Evolutionary conservation across 2,797 vertebrate genomes (phyloP).

Genomic region (Pitangus sulphuratus): DNA sequence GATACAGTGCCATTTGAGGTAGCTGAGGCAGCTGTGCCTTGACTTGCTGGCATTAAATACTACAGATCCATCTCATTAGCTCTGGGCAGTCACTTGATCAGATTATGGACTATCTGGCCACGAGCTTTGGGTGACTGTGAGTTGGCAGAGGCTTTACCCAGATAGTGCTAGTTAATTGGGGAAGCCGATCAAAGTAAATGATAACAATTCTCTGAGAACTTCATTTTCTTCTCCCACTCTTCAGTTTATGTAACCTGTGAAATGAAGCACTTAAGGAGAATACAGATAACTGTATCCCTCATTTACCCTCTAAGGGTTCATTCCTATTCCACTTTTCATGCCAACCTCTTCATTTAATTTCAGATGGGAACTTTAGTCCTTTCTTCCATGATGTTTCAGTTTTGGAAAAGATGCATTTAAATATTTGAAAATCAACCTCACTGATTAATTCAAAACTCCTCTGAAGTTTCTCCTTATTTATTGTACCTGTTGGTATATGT

Average conservation of each 20-base stretch:
- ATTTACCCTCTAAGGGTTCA: neutral
- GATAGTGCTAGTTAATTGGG: neutral
- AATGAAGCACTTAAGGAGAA: neutral
- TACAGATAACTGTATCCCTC: neutral
- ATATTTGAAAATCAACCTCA: neutral
- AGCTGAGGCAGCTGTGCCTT: neutral
- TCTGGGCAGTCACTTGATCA: constrained; percentile 30
- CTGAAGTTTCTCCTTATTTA: neutral
- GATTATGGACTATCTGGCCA: constrained; percentile 46
- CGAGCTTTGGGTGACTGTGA: neutral
- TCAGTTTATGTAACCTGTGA: constrained; percentile 7
- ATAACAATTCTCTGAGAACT: neutral
- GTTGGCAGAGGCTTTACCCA: neutral
- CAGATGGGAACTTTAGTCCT: neutral
- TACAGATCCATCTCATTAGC: constrained; percentile 60
- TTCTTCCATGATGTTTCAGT: neutral
- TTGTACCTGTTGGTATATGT: neutral
- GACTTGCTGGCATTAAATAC: constrained; percentile 21
- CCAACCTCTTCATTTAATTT: constrained; percentile 7
- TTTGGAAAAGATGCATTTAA: neutral
- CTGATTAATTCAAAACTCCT: neutral
- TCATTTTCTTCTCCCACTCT: neutral
- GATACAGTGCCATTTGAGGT: constrained; percentile 4
- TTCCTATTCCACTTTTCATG: neutral
- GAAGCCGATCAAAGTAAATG: constrained; percentile 18